Conservation (phyloP, 2,797 vertebrate species). For the Champsocephalus gunnari region DNA sequence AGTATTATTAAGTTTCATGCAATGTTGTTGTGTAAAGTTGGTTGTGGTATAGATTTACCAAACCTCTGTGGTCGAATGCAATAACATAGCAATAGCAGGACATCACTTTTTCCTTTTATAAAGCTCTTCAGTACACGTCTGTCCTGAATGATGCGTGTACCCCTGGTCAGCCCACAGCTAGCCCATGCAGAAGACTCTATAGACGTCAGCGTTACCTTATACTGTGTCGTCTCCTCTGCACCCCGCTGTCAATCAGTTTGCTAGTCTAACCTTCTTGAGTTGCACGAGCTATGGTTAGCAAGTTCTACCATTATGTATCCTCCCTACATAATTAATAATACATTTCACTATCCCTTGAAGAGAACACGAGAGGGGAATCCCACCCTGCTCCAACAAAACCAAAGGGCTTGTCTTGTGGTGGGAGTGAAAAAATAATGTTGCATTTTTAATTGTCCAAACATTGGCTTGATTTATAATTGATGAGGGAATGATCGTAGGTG, state of each 20-base stretch:
- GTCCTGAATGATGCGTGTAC: constrained; percentile 43
- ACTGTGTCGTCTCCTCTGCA: constrained; percentile 56
- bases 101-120: constrained; percentile 47
- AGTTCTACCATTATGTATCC: constrained; percentile 83
- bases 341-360: constrained; percentile 54
- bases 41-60: background rate
- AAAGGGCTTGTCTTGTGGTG: constrained; percentile 59
- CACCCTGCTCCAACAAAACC: constrained; percentile 66
- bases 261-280: constrained; percentile 74
- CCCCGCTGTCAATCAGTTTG: constrained; percentile 72
- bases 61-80: background rate
- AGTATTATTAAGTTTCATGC: constrained; percentile 14
- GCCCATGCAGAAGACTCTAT: constrained; percentile 36
- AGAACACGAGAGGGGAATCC: constrained; percentile 82
- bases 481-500: constrained; percentile 61
- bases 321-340: constrained; percentile 81
- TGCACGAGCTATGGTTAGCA: constrained; percentile 81
- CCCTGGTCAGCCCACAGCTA: constrained; percentile 13
- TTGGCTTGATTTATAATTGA: constrained; percentile 80
- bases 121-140: constrained; percentile 29
- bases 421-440: constrained; percentile 70
- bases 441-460: constrained; percentile 80
- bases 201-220: constrained; percentile 68
- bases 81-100: constrained; percentile 19
- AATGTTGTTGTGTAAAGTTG: background rate